Evolutionary conservation across 2,888 invertebrate species (phyloP).

Genomic region (Smittia sp.): DNA sequence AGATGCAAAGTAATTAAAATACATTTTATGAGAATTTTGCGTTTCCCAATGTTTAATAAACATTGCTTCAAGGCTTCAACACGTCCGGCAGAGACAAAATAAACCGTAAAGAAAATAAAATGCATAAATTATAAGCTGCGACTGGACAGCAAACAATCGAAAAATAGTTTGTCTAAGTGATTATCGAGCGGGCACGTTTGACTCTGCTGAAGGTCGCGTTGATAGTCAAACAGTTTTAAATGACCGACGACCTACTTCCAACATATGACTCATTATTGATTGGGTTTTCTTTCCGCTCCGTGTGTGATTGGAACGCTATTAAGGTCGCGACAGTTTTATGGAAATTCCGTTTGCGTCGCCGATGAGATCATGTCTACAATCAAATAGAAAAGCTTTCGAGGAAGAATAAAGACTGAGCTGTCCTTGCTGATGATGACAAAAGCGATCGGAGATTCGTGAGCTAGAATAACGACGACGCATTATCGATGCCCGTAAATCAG

Average conservation of each 20-base stretch:
- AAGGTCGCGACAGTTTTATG: slow-evolving; percentile 17
- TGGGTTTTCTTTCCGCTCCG: not conserved
- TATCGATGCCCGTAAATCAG: not conserved
- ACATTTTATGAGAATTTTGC: too few species aligned
- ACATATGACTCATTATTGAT: slow-evolving; percentile 16
- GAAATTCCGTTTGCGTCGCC: slow-evolving; percentile 9
- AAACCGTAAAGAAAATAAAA: not conserved
- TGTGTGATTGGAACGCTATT: slow-evolving; percentile 8
- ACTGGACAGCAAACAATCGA: not conserved
- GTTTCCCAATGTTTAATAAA: too few species aligned
- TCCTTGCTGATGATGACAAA: not conserved
- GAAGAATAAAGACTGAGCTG: not conserved
- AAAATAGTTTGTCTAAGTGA: not conserved
- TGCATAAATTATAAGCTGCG: not conserved
- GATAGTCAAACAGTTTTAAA: not conserved
- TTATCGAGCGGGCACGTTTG: not conserved
- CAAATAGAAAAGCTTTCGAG: not conserved
- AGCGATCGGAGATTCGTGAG: not conserved
- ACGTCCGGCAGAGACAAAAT: too few species aligned
- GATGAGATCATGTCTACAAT: slow-evolving; percentile 8
- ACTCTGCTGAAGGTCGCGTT: slow-evolving; percentile 19
- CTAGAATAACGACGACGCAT: not conserved
- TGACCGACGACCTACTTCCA: not conserved
- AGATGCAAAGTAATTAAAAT: too few species aligned
- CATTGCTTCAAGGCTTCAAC: too few species aligned